Evolutionary conservation across 2,888 invertebrate genomes (phyloP).

Genomic region (Ctenicera cuprea): DNA sequence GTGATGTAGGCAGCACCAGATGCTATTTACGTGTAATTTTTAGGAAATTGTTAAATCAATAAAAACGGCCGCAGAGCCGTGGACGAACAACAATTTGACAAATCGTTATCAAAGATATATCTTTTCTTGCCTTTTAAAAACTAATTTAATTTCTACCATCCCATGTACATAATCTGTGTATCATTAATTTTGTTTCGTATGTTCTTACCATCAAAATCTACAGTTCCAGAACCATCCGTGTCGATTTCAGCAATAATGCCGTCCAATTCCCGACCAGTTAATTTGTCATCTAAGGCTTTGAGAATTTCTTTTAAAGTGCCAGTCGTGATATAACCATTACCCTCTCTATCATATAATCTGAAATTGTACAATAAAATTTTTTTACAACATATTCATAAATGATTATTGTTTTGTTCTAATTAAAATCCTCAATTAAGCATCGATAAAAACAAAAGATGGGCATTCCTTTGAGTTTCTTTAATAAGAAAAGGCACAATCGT

Average conservation of each 20-base stretch:
- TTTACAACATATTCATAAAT: too few species aligned
- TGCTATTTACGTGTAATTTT: too few species aligned
- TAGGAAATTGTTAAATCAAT: too few species aligned
- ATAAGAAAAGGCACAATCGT: neutral
- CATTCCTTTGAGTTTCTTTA: neutral
- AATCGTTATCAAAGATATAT: too few species aligned
- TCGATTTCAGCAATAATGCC: constrained; percentile 99
- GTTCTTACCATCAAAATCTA: constrained; percentile 95
- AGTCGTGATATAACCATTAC: constrained; percentile 95
- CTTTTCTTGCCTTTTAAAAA: too few species aligned
- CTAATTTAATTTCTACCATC: too few species aligned
- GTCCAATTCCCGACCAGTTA: constrained; percentile 93
- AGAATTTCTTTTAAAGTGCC: constrained; percentile 95
- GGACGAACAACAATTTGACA: too few species aligned
- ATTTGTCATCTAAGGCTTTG: constrained; percentile 93
- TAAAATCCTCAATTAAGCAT: too few species aligned
- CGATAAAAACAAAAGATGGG: too few species aligned
- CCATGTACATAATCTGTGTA: neutral
- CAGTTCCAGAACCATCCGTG: constrained; percentile 98
- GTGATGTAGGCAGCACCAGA: too few species aligned
- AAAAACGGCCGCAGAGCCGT: too few species aligned
- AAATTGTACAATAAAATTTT: neutral
- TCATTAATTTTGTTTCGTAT: neutral
- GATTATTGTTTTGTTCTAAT: too few species aligned
- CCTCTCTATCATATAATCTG: constrained; percentile 95